Base-by-base conservation (phyloP, 2,888 invertebrate genomes). In the Nectonema munidae region DNA sequence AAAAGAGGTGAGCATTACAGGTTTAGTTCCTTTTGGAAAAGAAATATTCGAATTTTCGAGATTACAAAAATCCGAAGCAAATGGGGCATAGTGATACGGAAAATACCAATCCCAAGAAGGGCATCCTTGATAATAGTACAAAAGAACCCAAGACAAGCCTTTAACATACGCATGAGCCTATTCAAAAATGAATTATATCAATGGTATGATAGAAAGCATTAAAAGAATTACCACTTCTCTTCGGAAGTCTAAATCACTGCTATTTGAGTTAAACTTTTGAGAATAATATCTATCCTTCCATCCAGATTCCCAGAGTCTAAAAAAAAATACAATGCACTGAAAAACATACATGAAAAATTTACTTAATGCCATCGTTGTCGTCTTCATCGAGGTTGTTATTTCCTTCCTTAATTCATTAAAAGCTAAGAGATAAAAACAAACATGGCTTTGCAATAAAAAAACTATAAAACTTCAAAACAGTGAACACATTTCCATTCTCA, bases 41-140 rank as follows among this genome's bases (percentile, higher is more conserved):
- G 68, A 66, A 33, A 71, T 69, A 1, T 54, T 48, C 20, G 81
- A 59, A 1, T 73, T 71, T 39, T 67, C 66, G 40, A 95, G 70
- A 52, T 81, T 18, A 42, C 75, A 65, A 59, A 99, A 95, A 61
- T 99, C 95, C 0, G 86, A 86, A 3, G 95, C 95, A 59, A 95
- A 95, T 4, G 95, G 95, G 14, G 95, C 89, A 61, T 99, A 95
- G 59, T 95, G 95, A 56, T 81, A 95, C 0, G 95, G 95, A 58
- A 79, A 95, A 61, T 83, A 95, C 95, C 95, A 95, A 58, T 86
- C 76, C 95, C 95, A 99, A 14, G 77, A 79, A 21, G 81, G 75
- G 59, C 89, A 95, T 38, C 95, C 89, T 65, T 61, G 44, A 59
- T 95, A 95, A 59, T 95, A 95, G 59, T 89, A 95, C 46, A 74